Evolutionary conservation across 2,797 vertebrate species (phyloP).

Genomic region (Poliocrania exsul): DNA sequence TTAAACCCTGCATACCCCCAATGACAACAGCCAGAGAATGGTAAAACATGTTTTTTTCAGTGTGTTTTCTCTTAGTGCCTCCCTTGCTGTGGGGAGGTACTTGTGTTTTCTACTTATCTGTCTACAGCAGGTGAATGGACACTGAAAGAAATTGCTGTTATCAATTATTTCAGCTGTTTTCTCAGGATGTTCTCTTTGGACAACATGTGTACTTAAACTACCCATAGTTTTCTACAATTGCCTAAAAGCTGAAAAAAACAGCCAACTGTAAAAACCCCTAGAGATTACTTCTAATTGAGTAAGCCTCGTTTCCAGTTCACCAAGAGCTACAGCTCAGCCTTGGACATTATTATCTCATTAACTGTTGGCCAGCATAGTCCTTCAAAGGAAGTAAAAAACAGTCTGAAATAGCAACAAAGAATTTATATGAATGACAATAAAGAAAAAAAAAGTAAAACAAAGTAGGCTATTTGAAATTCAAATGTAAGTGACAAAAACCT

Average conservation of each 20-base stretch:
- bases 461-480: background rate
- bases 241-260: background rate
- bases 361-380: background rate
- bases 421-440: background rate
- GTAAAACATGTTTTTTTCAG: background rate
- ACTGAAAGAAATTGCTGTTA: background rate
- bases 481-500: background rate
- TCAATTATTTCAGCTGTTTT: slow-evolving; percentile 16
- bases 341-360: slow-evolving; percentile 10
- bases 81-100: background rate
- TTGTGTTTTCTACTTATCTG: background rate
- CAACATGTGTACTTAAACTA: background rate
- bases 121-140: background rate
- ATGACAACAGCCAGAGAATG: background rate
- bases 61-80: background rate
- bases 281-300: background rate
- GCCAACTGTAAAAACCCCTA: background rate
- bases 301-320: background rate
- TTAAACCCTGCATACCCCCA: background rate
- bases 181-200: background rate
- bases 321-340: background rate
- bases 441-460: background rate
- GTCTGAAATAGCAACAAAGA: background rate
- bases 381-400: background rate
- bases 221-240: background rate